Conservation (phyloP, 2,797 vertebrate species). For the Aulostomus chinensis region DNA sequence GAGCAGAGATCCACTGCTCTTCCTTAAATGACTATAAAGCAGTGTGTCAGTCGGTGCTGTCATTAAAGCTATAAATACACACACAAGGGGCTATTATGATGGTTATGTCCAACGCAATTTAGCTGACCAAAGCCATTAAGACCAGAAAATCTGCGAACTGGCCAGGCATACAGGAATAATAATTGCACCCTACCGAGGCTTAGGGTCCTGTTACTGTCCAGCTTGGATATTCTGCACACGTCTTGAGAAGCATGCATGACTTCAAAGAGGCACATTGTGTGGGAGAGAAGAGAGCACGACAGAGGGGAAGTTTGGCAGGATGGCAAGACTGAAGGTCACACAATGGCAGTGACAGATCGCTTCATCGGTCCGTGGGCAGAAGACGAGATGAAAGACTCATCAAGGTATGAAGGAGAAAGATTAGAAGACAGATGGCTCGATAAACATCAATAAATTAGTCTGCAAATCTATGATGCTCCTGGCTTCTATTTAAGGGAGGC, state of each 20-base stretch:
- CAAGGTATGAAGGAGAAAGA: too few species aligned
- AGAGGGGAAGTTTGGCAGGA: conserved; percentile 22
- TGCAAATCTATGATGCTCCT: too few species aligned
- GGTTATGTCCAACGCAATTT: conserved; percentile 20
- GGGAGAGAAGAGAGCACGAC: conserved; percentile 1
- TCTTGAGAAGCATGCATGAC: too few species aligned
- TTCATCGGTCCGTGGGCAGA: conserved; percentile 35
- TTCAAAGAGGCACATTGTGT: conserved; percentile 1
- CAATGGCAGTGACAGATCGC: conserved; percentile 51
- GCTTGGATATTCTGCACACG: too few species aligned
- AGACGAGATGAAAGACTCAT: too few species aligned
- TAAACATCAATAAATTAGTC: too few species aligned
- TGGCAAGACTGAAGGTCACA: conserved; percentile 13
- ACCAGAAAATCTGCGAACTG: conserved; percentile 30
- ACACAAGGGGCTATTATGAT: background rate
- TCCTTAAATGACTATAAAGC: too few species aligned
- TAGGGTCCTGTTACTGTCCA: conserved; percentile 28
- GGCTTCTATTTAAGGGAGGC: too few species aligned
- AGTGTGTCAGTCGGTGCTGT: background rate
- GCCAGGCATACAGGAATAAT: conserved; percentile 16
- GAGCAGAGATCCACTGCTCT: too few species aligned
- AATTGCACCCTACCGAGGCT: conserved; percentile 11
- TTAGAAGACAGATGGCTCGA: too few species aligned
- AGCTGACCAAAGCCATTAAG: conserved; percentile 16
- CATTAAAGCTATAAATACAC: conserved; percentile 24